Conservation (phyloP, 2,888 invertebrate species). For the Fragum fragum region DNA sequence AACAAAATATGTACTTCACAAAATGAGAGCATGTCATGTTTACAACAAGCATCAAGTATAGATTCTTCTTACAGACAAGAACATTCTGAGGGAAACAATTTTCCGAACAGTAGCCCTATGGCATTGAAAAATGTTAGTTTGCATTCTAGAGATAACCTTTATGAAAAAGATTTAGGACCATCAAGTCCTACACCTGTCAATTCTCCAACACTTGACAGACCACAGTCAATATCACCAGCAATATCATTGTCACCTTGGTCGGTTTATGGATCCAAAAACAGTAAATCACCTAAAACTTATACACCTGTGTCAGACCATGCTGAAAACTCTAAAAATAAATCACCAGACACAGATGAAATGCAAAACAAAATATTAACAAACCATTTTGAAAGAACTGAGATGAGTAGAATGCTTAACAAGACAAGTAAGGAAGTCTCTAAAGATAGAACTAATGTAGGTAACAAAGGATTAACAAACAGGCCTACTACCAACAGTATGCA, state of each 20-base stretch:
- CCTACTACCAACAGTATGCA: conserved; percentile 16
- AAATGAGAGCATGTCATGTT: background rate
- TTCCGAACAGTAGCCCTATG: no score
- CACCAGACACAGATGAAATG: no score
- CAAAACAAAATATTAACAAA: no score
- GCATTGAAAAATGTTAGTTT: no score
- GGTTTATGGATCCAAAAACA: conserved; percentile 61
- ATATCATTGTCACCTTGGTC: conserved; percentile 59
- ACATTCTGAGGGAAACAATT: background rate
- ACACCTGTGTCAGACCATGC: no score
- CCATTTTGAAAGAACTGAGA: no score
- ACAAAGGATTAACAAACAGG: background rate
- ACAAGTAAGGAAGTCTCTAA: no score
- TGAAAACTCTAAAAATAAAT: no score
- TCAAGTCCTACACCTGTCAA: background rate
- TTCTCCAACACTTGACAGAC: background rate
- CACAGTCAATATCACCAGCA: background rate
- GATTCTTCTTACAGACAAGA: background rate
- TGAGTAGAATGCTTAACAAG: no score
- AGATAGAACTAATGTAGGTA: background rate
- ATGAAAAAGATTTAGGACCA: background rate
- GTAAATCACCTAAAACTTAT: background rate
- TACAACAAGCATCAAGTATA: background rate
- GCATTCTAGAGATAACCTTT: background rate
- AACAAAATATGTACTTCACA: conserved; percentile 11